phyloP scores from a whole-genome alignment of 2,888 invertebrate species.

The Unio delphinus region DNA sequence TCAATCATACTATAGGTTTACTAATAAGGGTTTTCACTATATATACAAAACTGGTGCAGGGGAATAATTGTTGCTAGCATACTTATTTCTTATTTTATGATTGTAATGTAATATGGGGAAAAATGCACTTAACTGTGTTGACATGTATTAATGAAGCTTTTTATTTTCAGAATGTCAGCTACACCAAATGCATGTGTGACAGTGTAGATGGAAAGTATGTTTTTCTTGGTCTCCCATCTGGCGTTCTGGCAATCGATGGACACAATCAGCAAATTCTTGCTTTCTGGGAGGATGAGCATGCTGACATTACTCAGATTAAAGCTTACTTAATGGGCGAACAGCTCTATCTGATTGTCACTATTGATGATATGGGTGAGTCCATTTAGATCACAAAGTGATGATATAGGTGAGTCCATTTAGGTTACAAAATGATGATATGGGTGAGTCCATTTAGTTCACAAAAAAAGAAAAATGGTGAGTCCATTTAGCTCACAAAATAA shows the following conservation, averaged over 20 bases:
- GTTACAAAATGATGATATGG: not conserved
- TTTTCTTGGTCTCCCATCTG: conserved; percentile 61
- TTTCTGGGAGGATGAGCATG: conserved; percentile 59
- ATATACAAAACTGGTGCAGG: too few relatives aligned
- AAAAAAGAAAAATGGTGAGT: conserved; percentile 64
- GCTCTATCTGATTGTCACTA: conserved; percentile 49
- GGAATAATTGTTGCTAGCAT: too few relatives aligned
- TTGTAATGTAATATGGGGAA: not conserved
- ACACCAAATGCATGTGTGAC: conserved; percentile 51
- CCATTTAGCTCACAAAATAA: conserved; percentile 13
- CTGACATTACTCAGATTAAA: conserved; percentile 53
- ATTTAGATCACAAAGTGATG: not conserved
- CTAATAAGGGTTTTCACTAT: too few relatives aligned
- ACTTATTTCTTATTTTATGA: too few relatives aligned
- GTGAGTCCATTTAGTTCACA: not conserved
- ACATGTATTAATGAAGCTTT: not conserved
- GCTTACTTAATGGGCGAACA: conserved; percentile 44
- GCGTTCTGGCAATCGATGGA: conserved; percentile 56
- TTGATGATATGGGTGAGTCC: conserved; percentile 66
- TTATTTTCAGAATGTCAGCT: conserved; percentile 41
- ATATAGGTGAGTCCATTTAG: not conserved
- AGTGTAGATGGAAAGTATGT: conserved; percentile 61
- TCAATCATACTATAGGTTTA: too few relatives aligned
- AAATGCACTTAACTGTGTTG: not conserved
- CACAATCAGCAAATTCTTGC: conserved; percentile 41